A percentile compares a stretch with the other conserved stretches of the same genome.
These are phyloP conservation scores for Cyphomyrmex costatus DNA, from an alignment of 1,140 invertebrate species.

Conservation along the genomic window DNA sequence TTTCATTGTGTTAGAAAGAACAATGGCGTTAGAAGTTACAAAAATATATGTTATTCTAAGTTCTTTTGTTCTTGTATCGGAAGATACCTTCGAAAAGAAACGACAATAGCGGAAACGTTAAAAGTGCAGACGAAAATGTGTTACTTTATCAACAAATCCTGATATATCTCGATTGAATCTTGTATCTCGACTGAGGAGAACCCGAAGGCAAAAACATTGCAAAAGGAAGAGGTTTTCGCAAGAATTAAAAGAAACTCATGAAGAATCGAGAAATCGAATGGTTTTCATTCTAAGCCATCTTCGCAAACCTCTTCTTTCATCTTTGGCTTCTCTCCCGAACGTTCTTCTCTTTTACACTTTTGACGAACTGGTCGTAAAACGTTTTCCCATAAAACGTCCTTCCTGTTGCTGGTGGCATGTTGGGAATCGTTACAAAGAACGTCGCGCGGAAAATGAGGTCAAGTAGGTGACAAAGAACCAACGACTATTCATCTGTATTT, in stretches of 20 bases:
- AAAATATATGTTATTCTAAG: conserved; percentile 26
- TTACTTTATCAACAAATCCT: conserved; percentile 47
- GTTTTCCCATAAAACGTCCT: conserved; percentile 64
- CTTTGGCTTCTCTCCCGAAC: not conserved
- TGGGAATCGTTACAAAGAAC: conserved; percentile 37
- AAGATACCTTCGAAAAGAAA: conserved; percentile 24
- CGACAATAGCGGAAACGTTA: conserved; percentile 6
- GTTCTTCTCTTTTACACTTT: conserved; percentile 32
- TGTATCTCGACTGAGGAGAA: conserved; percentile 2
- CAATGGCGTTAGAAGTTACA: conserved; percentile 21
- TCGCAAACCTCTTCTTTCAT: conserved; percentile 59
- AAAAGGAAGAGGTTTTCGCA: not conserved
- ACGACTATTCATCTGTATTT: conserved; percentile 42
- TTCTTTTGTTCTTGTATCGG: conserved; percentile 18
- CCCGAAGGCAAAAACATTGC: conserved; percentile 2
- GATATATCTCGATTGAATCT: conserved; percentile 49
- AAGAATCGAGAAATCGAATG: conserved; percentile 52
- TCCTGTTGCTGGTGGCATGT: conserved; percentile 58
- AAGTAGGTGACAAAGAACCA: conserved; percentile 46
- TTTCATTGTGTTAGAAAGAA: conserved; percentile 8
- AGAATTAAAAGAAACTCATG: conserved; percentile 57
- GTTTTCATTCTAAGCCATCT: conserved; percentile 53
- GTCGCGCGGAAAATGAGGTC: conserved; percentile 24
- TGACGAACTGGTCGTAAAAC: conserved; percentile 59
- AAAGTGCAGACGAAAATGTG: conserved; percentile 47